Conservation (phyloP, 1,140 invertebrate genomes). For the Hypsibius dujardini region DNA sequence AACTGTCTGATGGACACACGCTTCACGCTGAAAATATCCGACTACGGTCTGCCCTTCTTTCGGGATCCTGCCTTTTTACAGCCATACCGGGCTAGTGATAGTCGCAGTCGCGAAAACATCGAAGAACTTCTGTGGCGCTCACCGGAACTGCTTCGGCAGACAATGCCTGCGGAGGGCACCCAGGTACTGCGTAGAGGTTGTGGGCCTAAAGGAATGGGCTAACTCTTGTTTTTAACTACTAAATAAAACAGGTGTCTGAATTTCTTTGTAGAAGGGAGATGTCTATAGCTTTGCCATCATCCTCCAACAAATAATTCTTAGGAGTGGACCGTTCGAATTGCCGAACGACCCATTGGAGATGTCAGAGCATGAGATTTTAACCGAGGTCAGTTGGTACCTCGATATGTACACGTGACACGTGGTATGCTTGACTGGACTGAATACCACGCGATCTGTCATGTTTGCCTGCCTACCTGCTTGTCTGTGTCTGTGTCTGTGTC, state of each 20-base stretch:
- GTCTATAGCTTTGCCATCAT: constrained; percentile 74
- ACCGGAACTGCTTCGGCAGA: constrained; percentile 45
- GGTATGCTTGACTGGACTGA: no score
- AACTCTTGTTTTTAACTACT: neutral
- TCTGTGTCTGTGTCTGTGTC: no score
- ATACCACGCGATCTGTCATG: no score
- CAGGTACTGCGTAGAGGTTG: constrained; percentile 14
- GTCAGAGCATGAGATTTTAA: neutral
- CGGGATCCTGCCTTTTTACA: constrained; percentile 22
- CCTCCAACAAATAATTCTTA: constrained; percentile 61
- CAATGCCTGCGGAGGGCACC: constrained; percentile 27
- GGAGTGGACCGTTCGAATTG: constrained; percentile 47
- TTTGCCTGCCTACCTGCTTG: no score
- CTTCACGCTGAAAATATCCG: constrained; percentile 76
- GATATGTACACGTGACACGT: neutral
- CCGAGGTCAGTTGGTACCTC: neutral
- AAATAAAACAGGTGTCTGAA: neutral
- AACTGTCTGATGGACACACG: constrained; percentile 80
- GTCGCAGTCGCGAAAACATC: neutral
- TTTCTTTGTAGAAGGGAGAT: constrained; percentile 51
- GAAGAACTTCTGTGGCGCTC: constrained; percentile 45
- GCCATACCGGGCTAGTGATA: neutral
- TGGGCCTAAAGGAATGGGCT: no score
- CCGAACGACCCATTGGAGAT: neutral
- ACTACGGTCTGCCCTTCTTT: constrained; percentile 65